Evolutionary conservation across 1,140 invertebrate genomes (phyloP).

Genomic region (Brachionus sp.): DNA sequence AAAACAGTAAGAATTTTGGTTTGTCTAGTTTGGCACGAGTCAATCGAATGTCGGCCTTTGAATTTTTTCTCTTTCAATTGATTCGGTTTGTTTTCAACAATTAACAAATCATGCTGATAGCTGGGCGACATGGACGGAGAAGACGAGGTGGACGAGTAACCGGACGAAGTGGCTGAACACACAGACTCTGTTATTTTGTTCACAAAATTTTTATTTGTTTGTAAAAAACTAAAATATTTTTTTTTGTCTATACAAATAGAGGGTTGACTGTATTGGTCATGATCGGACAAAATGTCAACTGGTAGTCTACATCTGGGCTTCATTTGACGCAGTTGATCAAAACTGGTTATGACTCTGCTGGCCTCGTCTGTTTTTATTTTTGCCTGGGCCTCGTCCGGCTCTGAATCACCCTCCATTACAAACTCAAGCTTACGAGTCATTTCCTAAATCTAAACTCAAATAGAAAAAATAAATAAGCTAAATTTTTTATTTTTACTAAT

Average conservation of each 20-base stretch:
- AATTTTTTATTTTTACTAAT: not conserved
- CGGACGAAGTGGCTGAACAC: not conserved
- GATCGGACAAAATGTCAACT: not conserved
- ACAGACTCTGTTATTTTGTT: not conserved
- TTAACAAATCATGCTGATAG: not conserved
- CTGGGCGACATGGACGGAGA: not conserved
- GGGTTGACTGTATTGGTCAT: not conserved
- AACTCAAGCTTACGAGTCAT: slow-evolving; percentile 33
- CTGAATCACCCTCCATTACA: not conserved
- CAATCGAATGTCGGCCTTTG: not conserved
- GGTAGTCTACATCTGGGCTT: not conserved
- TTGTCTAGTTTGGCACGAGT: not conserved
- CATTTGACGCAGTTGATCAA: not conserved
- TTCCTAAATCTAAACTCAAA: not conserved
- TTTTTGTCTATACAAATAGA: not conserved
- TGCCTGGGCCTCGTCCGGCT: not conserved
- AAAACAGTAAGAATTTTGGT: slow-evolving; percentile 10
- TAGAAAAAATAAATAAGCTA: not conserved
- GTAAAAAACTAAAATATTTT: slow-evolving; percentile 44
- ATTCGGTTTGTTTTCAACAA: not conserved
- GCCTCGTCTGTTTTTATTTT: not conserved
- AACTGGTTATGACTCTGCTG: not conserved
- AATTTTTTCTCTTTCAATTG: not conserved
- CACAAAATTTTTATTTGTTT: slow-evolving; percentile 32
- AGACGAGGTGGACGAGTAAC: slow-evolving; percentile 11